Evolutionary conservation across 2,888 invertebrate species (phyloP), one percentile per base, ranked within the genome.

Genomic region (Phalera bucephala): DNA sequence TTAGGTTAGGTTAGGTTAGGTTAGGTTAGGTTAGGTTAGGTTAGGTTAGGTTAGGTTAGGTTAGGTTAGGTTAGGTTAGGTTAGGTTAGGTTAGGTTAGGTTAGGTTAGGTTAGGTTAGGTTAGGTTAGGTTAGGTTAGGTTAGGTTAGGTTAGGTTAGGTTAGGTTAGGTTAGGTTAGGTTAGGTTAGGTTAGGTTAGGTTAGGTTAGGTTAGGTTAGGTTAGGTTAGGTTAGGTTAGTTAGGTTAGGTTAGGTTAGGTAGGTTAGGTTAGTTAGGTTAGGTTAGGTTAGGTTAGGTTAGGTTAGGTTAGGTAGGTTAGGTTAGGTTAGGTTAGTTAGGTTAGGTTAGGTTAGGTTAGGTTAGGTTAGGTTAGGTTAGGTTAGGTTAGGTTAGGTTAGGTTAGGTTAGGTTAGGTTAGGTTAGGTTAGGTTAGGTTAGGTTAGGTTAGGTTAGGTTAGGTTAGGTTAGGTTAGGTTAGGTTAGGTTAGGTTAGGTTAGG

Each of bases 401-500:
- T 38, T 36, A 35, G 33, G 44, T 36, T 44, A 36, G 40, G 44
- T 40, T 44, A 36, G 40, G 44, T 40, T 44, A 36, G 40, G 44
- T 44, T 44, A 44, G 44, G 44, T 44, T 44, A 45, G 45, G 41
- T 46, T 46, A 42, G 46, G 46, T 46, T 46, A 44, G 50, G 45
- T 50, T 46, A 46, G 46, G 46, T 51, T 46, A 46, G 50, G 46
- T 51, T 46, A 46, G 50, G 46, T 51, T 46, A 46, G 46, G 46
- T 50, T 46, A 46, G 50, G 45, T 50, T 46, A 46, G 50, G 45
- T 50, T 46, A 44, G 50, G 46, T 49, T 45, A 45, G 49, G 45
- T 49, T 45, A 49, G 49, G 49, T 49, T 46, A 46, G 50, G 50
- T 46, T 50, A 50, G 50, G 50, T 50, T 50, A 50, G 50, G 50